Conservation (phyloP, 2,797 vertebrate genomes). For the Pipistrellus pygmaeus region DNA sequence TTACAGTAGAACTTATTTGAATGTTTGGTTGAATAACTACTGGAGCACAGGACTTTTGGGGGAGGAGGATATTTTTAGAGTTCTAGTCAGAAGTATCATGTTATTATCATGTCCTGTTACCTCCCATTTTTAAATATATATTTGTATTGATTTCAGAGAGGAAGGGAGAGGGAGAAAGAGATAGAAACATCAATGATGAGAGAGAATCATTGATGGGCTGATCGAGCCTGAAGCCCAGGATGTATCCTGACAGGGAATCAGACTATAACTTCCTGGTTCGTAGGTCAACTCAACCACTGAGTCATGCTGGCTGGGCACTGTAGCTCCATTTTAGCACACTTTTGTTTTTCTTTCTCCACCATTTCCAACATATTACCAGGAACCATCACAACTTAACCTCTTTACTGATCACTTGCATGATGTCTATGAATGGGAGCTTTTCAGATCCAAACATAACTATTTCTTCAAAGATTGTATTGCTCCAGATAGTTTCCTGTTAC, state of each 20-base stretch:
- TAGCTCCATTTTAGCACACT: neutral
- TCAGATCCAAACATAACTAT: neutral
- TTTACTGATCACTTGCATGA: neutral
- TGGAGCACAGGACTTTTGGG: rapidly evolving
- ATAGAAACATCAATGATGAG: too few relatives aligned
- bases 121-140: too few relatives aligned
- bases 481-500: neutral
- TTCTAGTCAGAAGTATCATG: neutral
- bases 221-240: too few relatives aligned
- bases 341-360: neutral
- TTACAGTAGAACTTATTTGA: neutral
- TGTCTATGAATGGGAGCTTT: neutral
- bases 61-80: neutral
- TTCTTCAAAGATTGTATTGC: neutral
- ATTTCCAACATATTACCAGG: rapidly evolving
- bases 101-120: neutral
- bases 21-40: neutral
- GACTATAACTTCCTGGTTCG: too few relatives aligned
- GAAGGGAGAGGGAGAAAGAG: too few relatives aligned
- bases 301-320: too few relatives aligned
- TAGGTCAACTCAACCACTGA: too few relatives aligned
- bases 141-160: too few relatives aligned
- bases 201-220: too few relatives aligned
- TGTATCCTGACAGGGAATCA: too few relatives aligned
- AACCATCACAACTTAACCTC: neutral